phyloP scores from a whole-genome alignment of 2,888 invertebrate species.

The Phlogophora meticulosa region DNA sequence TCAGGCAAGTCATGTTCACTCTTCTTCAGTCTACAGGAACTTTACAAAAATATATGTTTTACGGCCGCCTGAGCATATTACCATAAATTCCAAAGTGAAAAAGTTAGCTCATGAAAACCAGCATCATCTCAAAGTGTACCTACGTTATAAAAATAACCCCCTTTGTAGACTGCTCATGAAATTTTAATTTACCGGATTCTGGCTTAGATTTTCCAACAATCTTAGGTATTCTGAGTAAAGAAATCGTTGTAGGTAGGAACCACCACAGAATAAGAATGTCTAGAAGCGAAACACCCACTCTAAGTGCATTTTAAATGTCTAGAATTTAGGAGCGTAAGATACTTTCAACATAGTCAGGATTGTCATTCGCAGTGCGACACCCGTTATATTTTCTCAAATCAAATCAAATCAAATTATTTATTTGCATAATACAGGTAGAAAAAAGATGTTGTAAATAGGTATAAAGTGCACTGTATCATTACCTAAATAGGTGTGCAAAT shows the following conservation, averaged over 20 bases:
- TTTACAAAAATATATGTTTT: constrained; percentile 18
- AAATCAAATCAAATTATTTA: too few species aligned
- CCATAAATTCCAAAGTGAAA: constrained; percentile 39
- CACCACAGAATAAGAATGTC: neutral
- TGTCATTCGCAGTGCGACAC: neutral
- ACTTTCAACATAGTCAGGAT: neutral
- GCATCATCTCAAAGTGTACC: constrained; percentile 43
- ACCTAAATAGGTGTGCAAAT: too few species aligned
- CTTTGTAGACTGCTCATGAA: constrained; percentile 49
- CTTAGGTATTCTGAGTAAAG: constrained; percentile 32
- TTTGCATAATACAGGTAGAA: too few species aligned
- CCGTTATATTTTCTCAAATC: neutral
- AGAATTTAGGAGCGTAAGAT: neutral
- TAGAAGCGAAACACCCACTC: neutral
- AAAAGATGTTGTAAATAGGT: too few species aligned
- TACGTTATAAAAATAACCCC: constrained; percentile 48
- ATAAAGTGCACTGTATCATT: too few species aligned
- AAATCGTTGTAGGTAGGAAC: neutral
- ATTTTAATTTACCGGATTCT: constrained; percentile 50
- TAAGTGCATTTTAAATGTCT: neutral
- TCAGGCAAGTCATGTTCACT: neutral
- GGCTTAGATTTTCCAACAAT: constrained; percentile 35
- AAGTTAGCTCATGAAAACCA: constrained; percentile 55
- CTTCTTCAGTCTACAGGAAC: neutral
- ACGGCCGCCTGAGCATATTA: constrained; percentile 16